Percentiles rank a stretch among this genome's conserved stretches.
Conservation (phyloP, 2,113 vertebrate species). For the Apteryx owenii region DNA sequence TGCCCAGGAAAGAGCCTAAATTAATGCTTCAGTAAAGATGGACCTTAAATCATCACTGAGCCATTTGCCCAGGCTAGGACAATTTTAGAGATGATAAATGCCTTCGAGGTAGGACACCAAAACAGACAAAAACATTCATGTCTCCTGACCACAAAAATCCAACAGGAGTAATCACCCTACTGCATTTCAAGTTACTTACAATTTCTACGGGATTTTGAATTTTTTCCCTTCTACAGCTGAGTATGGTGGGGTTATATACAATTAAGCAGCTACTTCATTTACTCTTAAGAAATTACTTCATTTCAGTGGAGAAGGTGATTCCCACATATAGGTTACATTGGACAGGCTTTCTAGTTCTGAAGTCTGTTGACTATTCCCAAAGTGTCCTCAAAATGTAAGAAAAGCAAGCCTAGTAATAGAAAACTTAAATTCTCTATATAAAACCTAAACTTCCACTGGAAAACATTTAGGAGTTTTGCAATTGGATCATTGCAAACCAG, state of each 20-base stretch:
- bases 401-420: not conserved
- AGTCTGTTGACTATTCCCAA: too few relatives aligned
- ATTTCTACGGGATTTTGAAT: not conserved
- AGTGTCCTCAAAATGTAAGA: not conserved
- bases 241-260: not conserved
- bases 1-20: not conserved
- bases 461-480: not conserved
- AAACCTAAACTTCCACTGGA: not conserved
- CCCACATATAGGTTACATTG: not conserved
- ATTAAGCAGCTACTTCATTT: not conserved
- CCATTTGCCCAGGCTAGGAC: not conserved
- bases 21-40: not conserved
- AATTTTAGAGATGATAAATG: not conserved
- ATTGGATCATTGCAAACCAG: not conserved
- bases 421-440: not conserved
- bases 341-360: not conserved
- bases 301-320: not conserved
- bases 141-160: not conserved
- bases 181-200: not conserved
- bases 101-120: not conserved
- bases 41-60: not conserved
- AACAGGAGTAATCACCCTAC: not conserved
- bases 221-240: not conserved
- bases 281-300: not conserved
- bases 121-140: not conserved